Base-by-base conservation (phyloP, 1,140 invertebrate species). In the Propsilocerus akamusi region DNA sequence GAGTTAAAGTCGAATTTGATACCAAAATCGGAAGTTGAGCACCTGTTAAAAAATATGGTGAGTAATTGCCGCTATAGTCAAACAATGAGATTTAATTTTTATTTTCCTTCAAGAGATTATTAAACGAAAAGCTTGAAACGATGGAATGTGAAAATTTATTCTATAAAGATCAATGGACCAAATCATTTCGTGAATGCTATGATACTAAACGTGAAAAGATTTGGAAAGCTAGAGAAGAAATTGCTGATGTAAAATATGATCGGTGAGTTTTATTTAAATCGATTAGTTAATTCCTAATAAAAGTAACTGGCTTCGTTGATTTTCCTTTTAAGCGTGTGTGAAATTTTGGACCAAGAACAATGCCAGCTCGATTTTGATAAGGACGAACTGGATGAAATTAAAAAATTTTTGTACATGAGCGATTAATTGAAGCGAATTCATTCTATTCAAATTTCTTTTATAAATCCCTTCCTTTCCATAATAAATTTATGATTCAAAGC, bases 121-220 rank as follows among this genome's bases (percentile, higher is more conserved):
- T 51, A 4, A 47, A 26, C 11, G 50, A 51, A 6, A 20, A 22
- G 5, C 25, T 46, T 22, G 50, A 51, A n/a, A 26, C 26, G 25
- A 26, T 47, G 4, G 11, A 11, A 12, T 26, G 47, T 23, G 47
- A 41, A 12, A 47, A 51, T 28, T 28, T 23, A 5, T 30, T 51
- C 10, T 51, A 51, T 32, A 51, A 51, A 25, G 37, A 47, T 5
- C 37, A 47, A 46, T 51, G 50, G 50, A 46, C 50, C 2, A 46
- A 51, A 26, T 7, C 30, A 20, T 14, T 47, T 12, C 24, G 50
- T 12, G 50, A 51, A 14, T 4, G 25, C 34, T 26, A 51, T 24
- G 32, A 47, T n/a, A 47, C 47, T 4, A 47, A 47, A 20, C 14
- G 8, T 23, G 46, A 28, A 8, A 51, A 51, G 47, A 20, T 46